phyloP scores from a whole-genome alignment of 2,797 vertebrate genomes.

The Psittacula derbiana region DNA sequence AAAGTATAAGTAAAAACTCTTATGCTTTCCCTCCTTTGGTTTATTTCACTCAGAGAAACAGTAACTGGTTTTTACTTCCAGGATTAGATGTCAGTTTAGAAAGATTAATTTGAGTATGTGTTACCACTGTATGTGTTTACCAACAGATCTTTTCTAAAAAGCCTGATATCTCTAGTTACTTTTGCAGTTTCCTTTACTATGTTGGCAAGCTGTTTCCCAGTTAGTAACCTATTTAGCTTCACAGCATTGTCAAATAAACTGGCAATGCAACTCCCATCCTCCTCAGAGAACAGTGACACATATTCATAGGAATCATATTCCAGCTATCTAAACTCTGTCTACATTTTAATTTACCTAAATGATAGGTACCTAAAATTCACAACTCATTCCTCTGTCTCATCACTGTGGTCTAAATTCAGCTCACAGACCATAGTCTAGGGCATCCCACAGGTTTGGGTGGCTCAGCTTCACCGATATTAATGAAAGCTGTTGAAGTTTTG shows the following conservation, averaged over 20 bases:
- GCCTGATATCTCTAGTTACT: neutral
- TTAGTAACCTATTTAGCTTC: neutral
- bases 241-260: neutral
- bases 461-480: neutral
- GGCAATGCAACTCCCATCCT: neutral
- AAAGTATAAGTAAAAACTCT: neutral
- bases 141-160: neutral
- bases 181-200: neutral
- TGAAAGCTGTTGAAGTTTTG: neutral
- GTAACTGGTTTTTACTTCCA: neutral
- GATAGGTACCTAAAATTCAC: neutral
- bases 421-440: neutral
- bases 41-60: neutral
- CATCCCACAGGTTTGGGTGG: neutral
- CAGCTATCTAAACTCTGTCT: neutral
- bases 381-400: neutral
- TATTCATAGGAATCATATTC: neutral
- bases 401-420: neutral
- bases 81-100: neutral
- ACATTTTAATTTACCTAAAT: neutral
- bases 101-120: neutral
- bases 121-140: neutral
- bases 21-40: neutral
- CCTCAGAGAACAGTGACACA: neutral
- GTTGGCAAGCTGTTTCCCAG: neutral